Base-by-base conservation (phyloP, 2,888 invertebrate species). In the Epistrophella euchroma region DNA sequence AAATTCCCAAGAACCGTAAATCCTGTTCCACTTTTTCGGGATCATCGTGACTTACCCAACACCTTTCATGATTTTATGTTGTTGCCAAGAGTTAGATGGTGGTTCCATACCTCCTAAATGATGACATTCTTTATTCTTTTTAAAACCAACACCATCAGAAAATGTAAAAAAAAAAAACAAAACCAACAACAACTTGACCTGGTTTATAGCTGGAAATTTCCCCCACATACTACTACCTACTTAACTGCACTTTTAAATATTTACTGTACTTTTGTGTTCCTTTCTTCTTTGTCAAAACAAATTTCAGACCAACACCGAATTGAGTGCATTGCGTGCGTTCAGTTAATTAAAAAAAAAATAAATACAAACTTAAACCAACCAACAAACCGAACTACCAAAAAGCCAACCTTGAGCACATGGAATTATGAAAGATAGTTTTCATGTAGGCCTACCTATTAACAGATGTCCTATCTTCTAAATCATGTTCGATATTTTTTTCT, bases 21-120 rank as follows among this genome's bases (percentile, higher is more conserved):
- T 78, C 78, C 83, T 83, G 78, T 83, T 73, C 77, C 55, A 83
- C 77, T 83, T 50, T 19, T 22, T 64, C 28, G 28, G 43, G 43
- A 70, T 56, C 74, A 45, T 50, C 58, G 74, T 83, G 72, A 55
- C 64, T 50, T 76, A 71, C 74, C 72, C 56, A 56, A 66, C 72
- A 72, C 70, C 68, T 74, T 80, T 52, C 68, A 70, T 74, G 55
- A 68, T 60, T 32, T 25, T 6, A 64, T 64, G 32, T 66, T 43
- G 13, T 28, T 50, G 19, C n/a, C 81, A 77, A 55, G 37, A 71
- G 32, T 45, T 17, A 77, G 68, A 70, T 58, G 35, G 45, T 58
- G 35, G 45, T 62, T 73, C 43, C 35, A 68, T 62, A 60, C 66
- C 66, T 32, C 47, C 66, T 32, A 68, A 68, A 68, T 52, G 52